phyloP scores from a whole-genome alignment of 37 sponge, comb jelly and placozoan genomes.

The Halichondria panicea region DNA sequence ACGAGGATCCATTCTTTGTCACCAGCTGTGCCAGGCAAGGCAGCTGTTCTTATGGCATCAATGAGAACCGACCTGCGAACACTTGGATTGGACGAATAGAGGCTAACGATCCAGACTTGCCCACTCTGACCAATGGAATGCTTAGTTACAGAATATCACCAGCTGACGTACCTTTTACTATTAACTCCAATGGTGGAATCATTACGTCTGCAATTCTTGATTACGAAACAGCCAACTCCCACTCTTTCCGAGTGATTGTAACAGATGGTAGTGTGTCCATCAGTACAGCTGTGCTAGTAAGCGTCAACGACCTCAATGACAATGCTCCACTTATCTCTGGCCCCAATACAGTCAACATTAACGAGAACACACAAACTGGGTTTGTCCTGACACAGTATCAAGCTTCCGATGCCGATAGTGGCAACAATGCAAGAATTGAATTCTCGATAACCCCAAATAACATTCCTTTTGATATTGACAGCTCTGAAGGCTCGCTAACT shows the following conservation, averaged over 20 bases:
- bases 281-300: too few species aligned
- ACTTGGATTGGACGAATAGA: constrained; percentile 15
- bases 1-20: constrained; percentile 67
- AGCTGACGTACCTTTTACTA: constrained; percentile 6
- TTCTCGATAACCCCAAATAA: constrained; percentile 27
- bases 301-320: constrained; percentile 65
- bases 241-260: constrained; percentile 26
- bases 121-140: constrained; percentile 30
- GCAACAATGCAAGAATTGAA: constrained; percentile 50
- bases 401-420: constrained; percentile 69
- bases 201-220: constrained; percentile 21
- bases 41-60: constrained; percentile 39
- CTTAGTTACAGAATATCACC: constrained; percentile 42
- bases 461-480: constrained; percentile 12
- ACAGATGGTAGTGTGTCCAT: too few species aligned
- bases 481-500: not conserved
- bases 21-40: constrained; percentile 50
- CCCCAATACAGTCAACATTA: constrained; percentile 4
- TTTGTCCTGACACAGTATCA: constrained; percentile 9
- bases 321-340: constrained; percentile 48
- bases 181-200: constrained; percentile 17
- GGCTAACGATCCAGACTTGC: constrained; percentile 48
- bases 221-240: not conserved
- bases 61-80: constrained; percentile 19
- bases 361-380: constrained; percentile 15